Conservation (phyloP, 35 echinoderm and acorn worm genomes). For the Lytechinus variegatus region DNA sequence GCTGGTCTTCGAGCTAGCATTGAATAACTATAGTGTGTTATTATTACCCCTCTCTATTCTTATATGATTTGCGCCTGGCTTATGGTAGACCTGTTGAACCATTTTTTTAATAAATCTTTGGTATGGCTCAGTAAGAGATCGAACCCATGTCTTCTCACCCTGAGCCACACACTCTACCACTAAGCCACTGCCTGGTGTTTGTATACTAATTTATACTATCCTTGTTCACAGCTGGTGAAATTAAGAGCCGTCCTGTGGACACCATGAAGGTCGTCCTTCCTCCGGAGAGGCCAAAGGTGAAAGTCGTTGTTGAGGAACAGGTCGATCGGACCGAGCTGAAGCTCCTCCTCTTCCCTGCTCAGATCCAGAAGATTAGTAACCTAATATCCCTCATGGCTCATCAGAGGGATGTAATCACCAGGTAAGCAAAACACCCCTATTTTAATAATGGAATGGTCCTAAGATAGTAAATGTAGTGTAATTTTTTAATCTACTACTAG, state of each 20-base stretch:
- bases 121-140: too few relatives aligned
- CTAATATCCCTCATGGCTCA: constrained; percentile 87
- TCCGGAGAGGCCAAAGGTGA: constrained; percentile 85
- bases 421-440: constrained; percentile 54
- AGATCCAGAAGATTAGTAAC: constrained; percentile 98
- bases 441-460: not conserved
- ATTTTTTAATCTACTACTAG: too few relatives aligned
- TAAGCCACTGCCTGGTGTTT: too few relatives aligned
- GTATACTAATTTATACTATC: not conserved
- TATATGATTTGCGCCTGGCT: too few relatives aligned
- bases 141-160: too few relatives aligned
- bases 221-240: constrained; percentile 7
- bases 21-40: too few relatives aligned
- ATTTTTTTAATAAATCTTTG: too few relatives aligned
- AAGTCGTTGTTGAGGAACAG: constrained; percentile 86
- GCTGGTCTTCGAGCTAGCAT: too few relatives aligned
- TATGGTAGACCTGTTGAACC: too few relatives aligned
- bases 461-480: too few relatives aligned
- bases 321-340: constrained; percentile 86
- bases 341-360: constrained; percentile 90
- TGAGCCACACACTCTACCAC: too few relatives aligned
- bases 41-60: too few relatives aligned
- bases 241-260: constrained; percentile 52
- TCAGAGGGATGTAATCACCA: constrained; percentile 74
- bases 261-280: constrained; percentile 92